A percentile compares a stretch with the other conserved stretches of the same genome.
These are phyloP conservation scores for Solea solea DNA, from an alignment of 2,113 vertebrate species.

Conservation along the genomic window DNA sequence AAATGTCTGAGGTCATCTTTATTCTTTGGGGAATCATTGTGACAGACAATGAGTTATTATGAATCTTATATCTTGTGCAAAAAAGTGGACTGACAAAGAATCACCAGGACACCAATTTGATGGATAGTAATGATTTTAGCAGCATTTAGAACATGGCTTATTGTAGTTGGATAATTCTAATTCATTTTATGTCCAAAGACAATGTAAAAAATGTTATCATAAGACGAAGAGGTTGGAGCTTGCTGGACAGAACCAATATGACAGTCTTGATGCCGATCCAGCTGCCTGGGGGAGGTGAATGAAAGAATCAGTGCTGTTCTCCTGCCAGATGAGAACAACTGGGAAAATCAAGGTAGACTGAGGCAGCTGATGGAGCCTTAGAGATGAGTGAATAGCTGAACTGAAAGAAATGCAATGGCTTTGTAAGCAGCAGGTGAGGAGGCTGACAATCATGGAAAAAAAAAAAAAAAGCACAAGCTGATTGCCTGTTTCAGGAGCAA, in stretches of 20 bases:
- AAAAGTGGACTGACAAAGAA: not conserved
- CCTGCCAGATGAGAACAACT: constrained; percentile 38
- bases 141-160: not conserved
- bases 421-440: not conserved
- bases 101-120: not conserved
- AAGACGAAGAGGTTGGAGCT: not conserved
- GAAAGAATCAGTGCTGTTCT: constrained; percentile 30
- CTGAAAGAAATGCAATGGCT: constrained; percentile 5
- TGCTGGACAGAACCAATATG: not conserved
- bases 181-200: not conserved
- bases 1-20: too few species aligned
- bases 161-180: too few species aligned
- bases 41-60: not conserved
- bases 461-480: not conserved
- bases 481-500: constrained; percentile 7
- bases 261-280: not conserved
- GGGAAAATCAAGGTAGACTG: constrained; percentile 36
- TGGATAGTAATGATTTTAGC: not conserved
- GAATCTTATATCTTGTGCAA: not conserved
- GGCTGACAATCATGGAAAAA: constrained; percentile 5
- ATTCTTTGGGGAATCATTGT: not conserved
- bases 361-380: constrained; percentile 4
- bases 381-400: constrained; percentile 11
- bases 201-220: not conserved
- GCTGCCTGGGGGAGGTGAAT: constrained; percentile 25